Evolutionary conservation across 2,797 vertebrate genomes (phyloP).

Genomic region (Numenius phaeopus): DNA sequence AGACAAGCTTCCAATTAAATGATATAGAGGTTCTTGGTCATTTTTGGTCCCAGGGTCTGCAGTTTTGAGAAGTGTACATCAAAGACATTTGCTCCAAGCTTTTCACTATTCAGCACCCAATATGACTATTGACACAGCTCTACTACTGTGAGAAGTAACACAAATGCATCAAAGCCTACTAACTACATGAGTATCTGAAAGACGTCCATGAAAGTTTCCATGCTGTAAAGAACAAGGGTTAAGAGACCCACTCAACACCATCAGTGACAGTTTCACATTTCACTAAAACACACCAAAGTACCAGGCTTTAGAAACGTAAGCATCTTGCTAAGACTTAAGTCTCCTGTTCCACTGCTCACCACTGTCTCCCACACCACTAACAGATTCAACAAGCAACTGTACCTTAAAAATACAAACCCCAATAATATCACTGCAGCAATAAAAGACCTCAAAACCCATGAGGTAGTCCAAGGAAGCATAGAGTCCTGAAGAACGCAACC

Average conservation of each 20-base stretch:
- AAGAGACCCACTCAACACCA: slow-evolving; percentile 62
- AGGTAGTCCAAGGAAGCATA: slow-evolving; percentile 72
- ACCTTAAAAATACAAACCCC: slow-evolving; percentile 31
- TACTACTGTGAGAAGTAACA: neutral
- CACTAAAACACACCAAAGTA: slow-evolving; percentile 62
- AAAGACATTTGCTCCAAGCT: slow-evolving; percentile 28
- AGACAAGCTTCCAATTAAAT: neutral
- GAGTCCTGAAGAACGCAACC: slow-evolving; percentile 49
- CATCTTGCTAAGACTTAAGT: slow-evolving; percentile 43
- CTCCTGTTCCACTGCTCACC: slow-evolving; percentile 25
- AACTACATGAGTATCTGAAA: slow-evolving; percentile 49
- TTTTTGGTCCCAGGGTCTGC: slow-evolving; percentile 53
- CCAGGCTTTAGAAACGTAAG: slow-evolving; percentile 42
- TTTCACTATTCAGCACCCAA: slow-evolving; percentile 39
- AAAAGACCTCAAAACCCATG: slow-evolving; percentile 63
- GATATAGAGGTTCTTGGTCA: neutral
- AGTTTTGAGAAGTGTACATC: slow-evolving; percentile 61
- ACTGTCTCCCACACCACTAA: slow-evolving; percentile 2
- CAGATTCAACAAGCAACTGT: slow-evolving; percentile 26
- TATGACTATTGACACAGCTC: slow-evolving; percentile 12
- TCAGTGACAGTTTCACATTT: slow-evolving; percentile 21
- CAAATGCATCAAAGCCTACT: slow-evolving; percentile 16
- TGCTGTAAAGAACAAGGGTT: slow-evolving; percentile 37
- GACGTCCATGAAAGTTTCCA: slow-evolving; percentile 17
- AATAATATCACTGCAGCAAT: slow-evolving; percentile 24